Percentiles rank a stretch among this genome's conserved stretches.
phyloP scores from a whole-genome alignment of 2,888 invertebrate species.

The Tenthredo distinguenda region DNA sequence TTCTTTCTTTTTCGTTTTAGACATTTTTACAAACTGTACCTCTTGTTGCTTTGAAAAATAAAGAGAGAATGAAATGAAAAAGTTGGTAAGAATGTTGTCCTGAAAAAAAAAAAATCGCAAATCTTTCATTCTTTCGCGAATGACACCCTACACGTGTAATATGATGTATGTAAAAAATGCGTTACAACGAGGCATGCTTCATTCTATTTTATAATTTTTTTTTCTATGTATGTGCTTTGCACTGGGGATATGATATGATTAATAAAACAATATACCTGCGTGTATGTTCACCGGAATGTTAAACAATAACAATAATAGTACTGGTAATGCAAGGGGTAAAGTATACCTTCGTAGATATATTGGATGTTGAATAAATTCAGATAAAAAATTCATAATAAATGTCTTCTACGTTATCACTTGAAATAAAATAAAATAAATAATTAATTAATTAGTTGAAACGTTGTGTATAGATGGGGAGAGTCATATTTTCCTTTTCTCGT shows the following conservation, averaged over 20 bases:
- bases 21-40: neutral
- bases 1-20: neutral
- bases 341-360: neutral
- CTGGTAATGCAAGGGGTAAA: neutral
- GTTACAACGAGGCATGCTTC: neutral
- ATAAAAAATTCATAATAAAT: neutral
- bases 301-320: slow-evolving; percentile 4
- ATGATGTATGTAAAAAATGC: neutral
- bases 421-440: neutral
- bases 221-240: neutral
- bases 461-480: neutral
- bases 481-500: neutral
- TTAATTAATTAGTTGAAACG: neutral
- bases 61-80: neutral
- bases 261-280: neutral
- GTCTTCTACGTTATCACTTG: neutral
- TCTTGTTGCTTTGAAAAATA: neutral
- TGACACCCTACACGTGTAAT: no score
- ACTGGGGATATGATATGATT: neutral
- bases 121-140: no score
- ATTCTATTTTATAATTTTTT: neutral
- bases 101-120: no score
- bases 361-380: neutral
- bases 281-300: slow-evolving; percentile 23
- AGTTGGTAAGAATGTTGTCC: no score